Evolutionary conservation across 2,113 vertebrate species (phyloP), one percentile per base, ranked within the genome.

Genomic region (Plecotus auritus): DNA sequence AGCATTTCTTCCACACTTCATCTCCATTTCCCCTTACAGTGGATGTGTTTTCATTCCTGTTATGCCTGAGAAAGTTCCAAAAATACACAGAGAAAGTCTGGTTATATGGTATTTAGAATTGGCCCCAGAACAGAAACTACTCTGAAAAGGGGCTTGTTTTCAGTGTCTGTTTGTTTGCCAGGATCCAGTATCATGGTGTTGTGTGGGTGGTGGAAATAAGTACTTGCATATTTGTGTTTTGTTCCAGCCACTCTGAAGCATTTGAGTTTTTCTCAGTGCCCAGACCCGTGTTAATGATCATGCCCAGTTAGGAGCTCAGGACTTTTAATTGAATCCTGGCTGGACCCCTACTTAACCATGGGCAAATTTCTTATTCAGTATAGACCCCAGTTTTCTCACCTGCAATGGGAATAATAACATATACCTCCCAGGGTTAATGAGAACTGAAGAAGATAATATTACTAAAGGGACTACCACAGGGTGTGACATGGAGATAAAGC

Each of bases 31-130:
- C 73, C 74, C 9, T 47, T 59, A 5, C 6, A 30, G 61, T 76
- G 56, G 82, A 88, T 49, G 90, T 96, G 77, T 82, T 93, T 96
- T 95, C 86, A 95, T 96, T 95, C 78, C 95, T 59, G 85, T 83
- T 97, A 95, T 81, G 91, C 73, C 82, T 88, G 56, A 96, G 90
- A 95, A 95, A 85, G 82, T 89, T 95, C 88, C 93, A 96, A 91
- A 95, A 97, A 85, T 90, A 95, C 88, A 84, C 78, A 76, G 85
- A 96, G 73, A 93, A 85, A 90, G 77, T 83, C 82, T 73, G 82
- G 88, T 90, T 95, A 54, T 28, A 84, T 54, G 91, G 85, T 93
- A 88, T 96, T 95, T 88, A 91, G 85, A 88, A 70, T n/a, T 95
- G 95, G 93, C 92, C 90, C 94, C 93, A 59, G 84, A 88, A 86